Conservation (phyloP, 2,797 vertebrate species). For the Sphenodon punctatus region DNA sequence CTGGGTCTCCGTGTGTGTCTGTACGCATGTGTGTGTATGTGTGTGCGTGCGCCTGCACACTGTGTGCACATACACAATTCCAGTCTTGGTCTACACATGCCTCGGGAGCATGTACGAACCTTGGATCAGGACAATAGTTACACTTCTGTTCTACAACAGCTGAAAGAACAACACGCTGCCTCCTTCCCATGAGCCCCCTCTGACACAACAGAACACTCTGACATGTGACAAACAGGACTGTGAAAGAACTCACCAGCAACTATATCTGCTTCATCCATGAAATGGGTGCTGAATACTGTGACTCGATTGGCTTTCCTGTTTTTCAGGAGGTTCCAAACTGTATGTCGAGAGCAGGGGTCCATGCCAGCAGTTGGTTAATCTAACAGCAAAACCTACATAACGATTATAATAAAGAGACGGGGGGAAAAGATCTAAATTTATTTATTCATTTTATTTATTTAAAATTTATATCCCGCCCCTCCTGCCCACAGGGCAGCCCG, state of each 20-base stretch:
- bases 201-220: background rate
- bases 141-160: background rate
- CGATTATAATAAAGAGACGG: background rate
- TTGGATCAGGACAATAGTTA: too few relatives aligned
- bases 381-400: slow-evolving; percentile 85
- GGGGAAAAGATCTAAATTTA: background rate
- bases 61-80: too few relatives aligned
- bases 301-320: slow-evolving; percentile 80
- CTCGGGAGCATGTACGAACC: too few relatives aligned
- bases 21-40: too few relatives aligned
- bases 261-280: slow-evolving; percentile 98
- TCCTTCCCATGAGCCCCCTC: too few relatives aligned
- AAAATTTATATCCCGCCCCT: too few relatives aligned
- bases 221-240: background rate
- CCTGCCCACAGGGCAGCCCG: too few relatives aligned
- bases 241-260: slow-evolving; percentile 83
- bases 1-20: too few relatives aligned
- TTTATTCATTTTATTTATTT: too few relatives aligned
- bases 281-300: slow-evolving; percentile 93
- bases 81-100: too few relatives aligned
- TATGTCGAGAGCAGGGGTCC: slow-evolving; percentile 93
- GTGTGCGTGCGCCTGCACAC: too few relatives aligned
- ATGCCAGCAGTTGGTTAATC: slow-evolving; percentile 96
- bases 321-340: slow-evolving; percentile 92
- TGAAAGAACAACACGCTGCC: background rate